phyloP scores from a whole-genome alignment of 2,888 invertebrate species.

The Blastobasis lacticolella region DNA sequence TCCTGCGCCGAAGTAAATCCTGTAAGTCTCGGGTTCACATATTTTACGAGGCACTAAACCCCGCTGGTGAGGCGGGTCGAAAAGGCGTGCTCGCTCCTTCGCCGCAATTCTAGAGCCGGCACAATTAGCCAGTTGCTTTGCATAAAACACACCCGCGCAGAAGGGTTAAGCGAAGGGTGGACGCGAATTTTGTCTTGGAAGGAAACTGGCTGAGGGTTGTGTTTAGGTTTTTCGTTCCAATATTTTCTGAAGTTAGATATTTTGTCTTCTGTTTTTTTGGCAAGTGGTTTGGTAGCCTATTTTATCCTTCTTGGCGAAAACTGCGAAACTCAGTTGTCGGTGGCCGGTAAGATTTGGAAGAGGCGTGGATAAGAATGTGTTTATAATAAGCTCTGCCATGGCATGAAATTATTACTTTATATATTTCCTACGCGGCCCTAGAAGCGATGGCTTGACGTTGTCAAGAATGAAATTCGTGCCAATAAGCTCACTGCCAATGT shows the following conservation, averaged over 20 bases:
- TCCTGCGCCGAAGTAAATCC: constrained; percentile 15
- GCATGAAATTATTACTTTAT: neutral
- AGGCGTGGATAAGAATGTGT: no score
- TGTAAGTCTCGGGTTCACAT: constrained; percentile 17
- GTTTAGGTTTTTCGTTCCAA: neutral
- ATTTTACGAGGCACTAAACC: constrained; percentile 21
- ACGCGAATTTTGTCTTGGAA: neutral
- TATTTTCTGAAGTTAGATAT: neutral
- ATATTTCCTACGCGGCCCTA: neutral
- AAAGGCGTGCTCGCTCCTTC: constrained; percentile 37
- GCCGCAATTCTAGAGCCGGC: constrained; percentile 38
- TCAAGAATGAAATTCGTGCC: neutral
- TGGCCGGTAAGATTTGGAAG: no score
- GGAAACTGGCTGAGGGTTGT: constrained; percentile 1
- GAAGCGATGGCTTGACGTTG: neutral
- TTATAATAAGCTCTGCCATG: no score
- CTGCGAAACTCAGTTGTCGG: neutral
- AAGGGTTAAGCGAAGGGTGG: constrained; percentile 15
- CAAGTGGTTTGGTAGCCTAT: neutral
- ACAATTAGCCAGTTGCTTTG: constrained; percentile 56
- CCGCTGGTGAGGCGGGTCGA: constrained; percentile 24
- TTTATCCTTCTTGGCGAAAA: neutral
- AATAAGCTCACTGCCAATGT: neutral
- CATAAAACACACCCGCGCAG: constrained; percentile 43
- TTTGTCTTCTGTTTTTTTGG: neutral